phyloP scores from a whole-genome alignment of 2,797 vertebrate genomes.

The Artibeus jamaicensis region DNA sequence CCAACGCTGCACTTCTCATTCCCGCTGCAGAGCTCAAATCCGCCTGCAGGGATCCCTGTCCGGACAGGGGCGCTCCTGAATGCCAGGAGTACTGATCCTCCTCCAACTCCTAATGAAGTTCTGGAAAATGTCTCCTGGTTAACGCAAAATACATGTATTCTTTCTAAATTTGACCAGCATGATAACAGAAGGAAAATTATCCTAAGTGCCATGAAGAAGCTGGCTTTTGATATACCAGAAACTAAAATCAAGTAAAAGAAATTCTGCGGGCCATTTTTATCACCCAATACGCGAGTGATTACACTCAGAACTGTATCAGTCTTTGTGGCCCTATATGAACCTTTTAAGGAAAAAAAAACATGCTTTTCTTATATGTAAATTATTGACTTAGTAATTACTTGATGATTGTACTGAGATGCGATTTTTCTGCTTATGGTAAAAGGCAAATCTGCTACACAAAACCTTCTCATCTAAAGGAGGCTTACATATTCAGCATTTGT shows the following conservation, averaged over 20 bases:
- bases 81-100: slow-evolving; percentile 52
- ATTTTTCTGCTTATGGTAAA: neutral
- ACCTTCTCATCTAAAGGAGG: neutral
- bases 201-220: neutral
- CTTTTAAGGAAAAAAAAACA: neutral
- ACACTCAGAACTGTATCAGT: neutral
- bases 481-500: neutral
- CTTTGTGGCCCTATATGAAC: neutral
- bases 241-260: neutral
- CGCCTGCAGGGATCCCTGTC: slow-evolving; percentile 27
- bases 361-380: neutral
- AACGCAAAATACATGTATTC: neutral
- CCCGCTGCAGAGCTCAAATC: neutral
- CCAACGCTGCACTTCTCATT: neutral
- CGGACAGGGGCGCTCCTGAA: neutral
- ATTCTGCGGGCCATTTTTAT: neutral
- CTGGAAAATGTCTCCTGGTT: neutral
- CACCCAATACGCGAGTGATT: neutral
- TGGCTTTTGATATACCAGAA: neutral
- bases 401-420: neutral
- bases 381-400: neutral
- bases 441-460: neutral
- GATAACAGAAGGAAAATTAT: neutral
- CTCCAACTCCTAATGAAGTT: neutral
- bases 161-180: neutral